These are phyloP conservation scores for Andricus grossulariae DNA, from an alignment of 1,140 invertebrate species.

Conservation along the genomic window DNA sequence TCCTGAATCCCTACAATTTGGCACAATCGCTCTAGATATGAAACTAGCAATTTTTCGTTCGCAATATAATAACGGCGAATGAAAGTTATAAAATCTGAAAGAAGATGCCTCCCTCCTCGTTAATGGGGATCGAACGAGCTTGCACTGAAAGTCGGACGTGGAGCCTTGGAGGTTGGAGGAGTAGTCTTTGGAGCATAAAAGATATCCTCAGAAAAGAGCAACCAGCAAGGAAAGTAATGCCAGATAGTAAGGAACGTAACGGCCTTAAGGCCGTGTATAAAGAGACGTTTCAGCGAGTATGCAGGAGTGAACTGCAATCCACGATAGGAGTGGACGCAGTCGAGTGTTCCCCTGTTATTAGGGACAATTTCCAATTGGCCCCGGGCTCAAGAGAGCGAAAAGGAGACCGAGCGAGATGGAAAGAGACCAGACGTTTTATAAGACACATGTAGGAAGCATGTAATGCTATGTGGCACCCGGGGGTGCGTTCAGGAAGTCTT, in stretches of 20 bases:
- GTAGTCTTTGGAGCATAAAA: not conserved
- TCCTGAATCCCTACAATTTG: too few species aligned
- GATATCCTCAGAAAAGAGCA: not conserved
- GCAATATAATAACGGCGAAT: not conserved
- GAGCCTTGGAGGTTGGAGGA: not conserved
- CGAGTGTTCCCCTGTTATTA: conserved; percentile 73
- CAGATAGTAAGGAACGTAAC: conserved; percentile 14
- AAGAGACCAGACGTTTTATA: conserved; percentile 44
- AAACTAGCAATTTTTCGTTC: not conserved
- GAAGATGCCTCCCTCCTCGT: not conserved
- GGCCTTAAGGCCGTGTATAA: conserved; percentile 44
- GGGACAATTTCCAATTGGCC: conserved; percentile 75
- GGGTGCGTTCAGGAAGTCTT: conserved; percentile 42
- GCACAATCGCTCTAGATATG: too few species aligned
- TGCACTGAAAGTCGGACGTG: not conserved
- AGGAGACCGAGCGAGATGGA: conserved; percentile 44
- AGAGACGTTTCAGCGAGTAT: conserved; percentile 53
- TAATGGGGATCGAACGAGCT: not conserved
- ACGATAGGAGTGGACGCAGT: conserved; percentile 65
- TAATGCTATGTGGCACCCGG: conserved; percentile 56
- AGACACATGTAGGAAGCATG: conserved; percentile 48
- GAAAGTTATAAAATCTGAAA: not conserved
- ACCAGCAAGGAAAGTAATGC: not conserved
- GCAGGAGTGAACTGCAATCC: conserved; percentile 41
- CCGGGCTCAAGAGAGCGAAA: conserved; percentile 53